Conservation (phyloP, 2,797 vertebrate species). For the Silurus aristotelis region DNA sequence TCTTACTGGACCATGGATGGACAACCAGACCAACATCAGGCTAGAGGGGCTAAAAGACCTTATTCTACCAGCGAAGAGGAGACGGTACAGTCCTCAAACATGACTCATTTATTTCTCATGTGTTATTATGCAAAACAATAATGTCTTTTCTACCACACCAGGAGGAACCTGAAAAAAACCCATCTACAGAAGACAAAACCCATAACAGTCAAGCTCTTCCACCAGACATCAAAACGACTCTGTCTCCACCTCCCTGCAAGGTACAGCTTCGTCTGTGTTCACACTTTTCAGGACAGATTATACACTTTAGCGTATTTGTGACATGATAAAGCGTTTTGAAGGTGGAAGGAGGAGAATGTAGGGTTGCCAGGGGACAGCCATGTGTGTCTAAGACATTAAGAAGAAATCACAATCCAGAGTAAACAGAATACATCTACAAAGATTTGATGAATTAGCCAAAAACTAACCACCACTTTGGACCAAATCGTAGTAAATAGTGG, state of each 20-base stretch:
- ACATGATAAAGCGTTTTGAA: background rate
- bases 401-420: background rate
- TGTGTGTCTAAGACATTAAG: background rate
- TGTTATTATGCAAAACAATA: background rate
- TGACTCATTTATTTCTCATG: background rate
- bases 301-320: background rate
- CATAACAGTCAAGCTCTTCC: conserved; percentile 51
- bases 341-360: too few species aligned
- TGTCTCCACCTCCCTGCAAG: conserved; percentile 74
- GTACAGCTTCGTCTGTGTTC: conserved; percentile 57
- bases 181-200: conserved; percentile 47
- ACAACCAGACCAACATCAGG: conserved; percentile 74
- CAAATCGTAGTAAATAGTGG: too few species aligned
- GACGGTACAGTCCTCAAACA: background rate
- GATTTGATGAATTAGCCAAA: background rate
- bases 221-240: conserved; percentile 48
- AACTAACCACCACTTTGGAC: too few species aligned
- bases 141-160: background rate
- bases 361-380: background rate
- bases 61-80: conserved; percentile 66
- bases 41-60: conserved; percentile 73
- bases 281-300: background rate
- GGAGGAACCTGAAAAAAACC: conserved; percentile 15
- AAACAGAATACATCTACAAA: background rate
- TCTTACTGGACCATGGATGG: conserved; percentile 98